Evolutionary conservation across 2,888 invertebrate genomes (phyloP).

Genomic region (Lysandra bellargus): DNA sequence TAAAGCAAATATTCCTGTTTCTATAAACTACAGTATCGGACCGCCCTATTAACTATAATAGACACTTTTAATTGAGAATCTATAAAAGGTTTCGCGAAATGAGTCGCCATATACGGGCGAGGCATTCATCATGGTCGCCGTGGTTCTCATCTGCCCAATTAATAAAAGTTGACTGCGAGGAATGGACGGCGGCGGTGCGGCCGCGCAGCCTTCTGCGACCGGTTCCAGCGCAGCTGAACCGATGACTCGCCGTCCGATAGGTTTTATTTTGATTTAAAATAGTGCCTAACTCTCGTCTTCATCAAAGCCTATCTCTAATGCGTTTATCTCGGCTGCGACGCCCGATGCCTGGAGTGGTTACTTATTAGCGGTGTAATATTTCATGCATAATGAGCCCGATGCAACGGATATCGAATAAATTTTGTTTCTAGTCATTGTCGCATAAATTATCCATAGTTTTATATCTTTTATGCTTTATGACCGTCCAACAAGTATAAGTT

Average conservation of each 20-base stretch:
- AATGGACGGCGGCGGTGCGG: slow-evolving; percentile 62
- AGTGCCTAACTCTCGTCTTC: slow-evolving; percentile 33
- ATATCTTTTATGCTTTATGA: background rate
- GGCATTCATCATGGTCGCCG: slow-evolving; percentile 76
- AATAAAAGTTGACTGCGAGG: slow-evolving; percentile 78
- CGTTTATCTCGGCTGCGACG: slow-evolving; percentile 14
- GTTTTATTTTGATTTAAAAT: slow-evolving; percentile 76
- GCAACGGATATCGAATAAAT: slow-evolving; percentile 9
- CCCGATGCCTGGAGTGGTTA: background rate
- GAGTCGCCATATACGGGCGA: slow-evolving; percentile 70
- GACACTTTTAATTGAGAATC: slow-evolving; percentile 80
- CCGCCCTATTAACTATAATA: slow-evolving; percentile 77
- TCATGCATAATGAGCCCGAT: slow-evolving; percentile 21
- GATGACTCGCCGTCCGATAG: slow-evolving; percentile 56
- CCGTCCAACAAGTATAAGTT: background rate
- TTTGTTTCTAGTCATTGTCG: slow-evolving; percentile 5
- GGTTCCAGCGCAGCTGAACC: slow-evolving; percentile 75
- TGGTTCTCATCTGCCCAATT: slow-evolving; percentile 80
- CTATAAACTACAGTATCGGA: slow-evolving; percentile 68
- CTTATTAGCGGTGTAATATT: slow-evolving; percentile 27
- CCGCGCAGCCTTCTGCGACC: slow-evolving; percentile 59
- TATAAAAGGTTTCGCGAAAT: slow-evolving; percentile 79
- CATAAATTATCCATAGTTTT: slow-evolving; percentile 20
- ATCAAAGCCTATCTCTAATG: slow-evolving; percentile 31
- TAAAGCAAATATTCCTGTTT: slow-evolving; percentile 78